A percentile compares a stretch with the other conserved stretches of the same genome.
Conservation (phyloP, 2,797 vertebrate species). For the Cuculus canorus region DNA sequence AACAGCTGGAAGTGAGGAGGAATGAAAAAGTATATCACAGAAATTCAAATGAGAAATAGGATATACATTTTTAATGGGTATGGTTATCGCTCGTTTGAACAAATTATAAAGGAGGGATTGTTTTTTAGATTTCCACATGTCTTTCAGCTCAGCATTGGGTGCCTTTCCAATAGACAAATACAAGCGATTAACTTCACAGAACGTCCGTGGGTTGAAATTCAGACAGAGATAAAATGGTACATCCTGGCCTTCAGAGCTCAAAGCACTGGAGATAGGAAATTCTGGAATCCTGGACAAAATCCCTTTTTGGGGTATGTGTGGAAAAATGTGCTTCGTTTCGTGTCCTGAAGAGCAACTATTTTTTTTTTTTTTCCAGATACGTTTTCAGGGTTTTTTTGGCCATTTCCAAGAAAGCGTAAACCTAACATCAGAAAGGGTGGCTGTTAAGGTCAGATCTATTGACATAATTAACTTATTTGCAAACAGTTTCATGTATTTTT, state of each 20-base stretch:
- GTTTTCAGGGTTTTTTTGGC: not conserved
- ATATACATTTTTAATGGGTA: constrained; percentile 60
- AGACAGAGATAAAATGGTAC: not conserved
- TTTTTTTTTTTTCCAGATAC: not conserved
- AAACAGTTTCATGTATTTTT: constrained; percentile 61
- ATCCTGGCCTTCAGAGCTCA: not conserved
- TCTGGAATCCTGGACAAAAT: not conserved
- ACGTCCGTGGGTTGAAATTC: constrained; percentile 9
- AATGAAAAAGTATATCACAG: constrained; percentile 47
- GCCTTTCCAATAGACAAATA: constrained; percentile 34
- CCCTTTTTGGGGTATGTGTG: not conserved
- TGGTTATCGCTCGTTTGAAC: constrained; percentile 53
- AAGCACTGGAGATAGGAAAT: not conserved
- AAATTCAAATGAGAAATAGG: constrained; percentile 62
- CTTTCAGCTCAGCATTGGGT: not conserved
- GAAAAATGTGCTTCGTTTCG: not conserved
- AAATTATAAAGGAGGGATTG: constrained; percentile 45
- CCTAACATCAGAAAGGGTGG: not conserved
- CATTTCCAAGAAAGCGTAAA: not conserved
- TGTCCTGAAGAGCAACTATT: not conserved
- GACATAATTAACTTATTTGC: constrained; percentile 64
- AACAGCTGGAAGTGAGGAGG: constrained; percentile 60
- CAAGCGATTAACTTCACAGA: not conserved
- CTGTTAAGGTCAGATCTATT: constrained; percentile 16
- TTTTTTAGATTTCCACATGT: constrained; percentile 54